A percentile compares a stretch with the other conserved stretches of the same genome.
Evolutionary conservation across 1,140 invertebrate genomes (phyloP).

Genomic region (Octopus sinensis): DNA sequence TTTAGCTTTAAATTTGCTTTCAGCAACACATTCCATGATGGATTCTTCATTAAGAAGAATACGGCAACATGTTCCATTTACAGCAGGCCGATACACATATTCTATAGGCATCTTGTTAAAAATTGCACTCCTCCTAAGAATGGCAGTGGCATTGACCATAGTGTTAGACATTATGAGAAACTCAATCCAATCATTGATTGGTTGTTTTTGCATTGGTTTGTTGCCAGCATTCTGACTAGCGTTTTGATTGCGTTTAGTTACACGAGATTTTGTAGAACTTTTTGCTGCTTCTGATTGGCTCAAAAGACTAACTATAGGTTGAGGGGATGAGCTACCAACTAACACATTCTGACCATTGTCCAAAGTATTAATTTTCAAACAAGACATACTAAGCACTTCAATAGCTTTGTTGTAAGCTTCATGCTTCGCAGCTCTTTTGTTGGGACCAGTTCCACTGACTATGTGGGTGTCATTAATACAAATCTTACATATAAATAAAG

Average conservation of each 20-base stretch:
- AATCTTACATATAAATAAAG: slow-evolving; percentile 32
- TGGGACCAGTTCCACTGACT: slow-evolving; percentile 26
- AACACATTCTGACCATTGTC: slow-evolving; percentile 31
- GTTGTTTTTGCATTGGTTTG: slow-evolving; percentile 7
- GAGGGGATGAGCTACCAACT: neutral
- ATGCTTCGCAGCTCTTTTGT: slow-evolving; percentile 41
- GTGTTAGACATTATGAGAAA: slow-evolving; percentile 32
- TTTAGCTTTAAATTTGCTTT: slow-evolving; percentile 32
- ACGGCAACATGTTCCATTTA: slow-evolving; percentile 28
- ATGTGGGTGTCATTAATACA: slow-evolving; percentile 31
- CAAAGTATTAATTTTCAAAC: slow-evolving; percentile 29
- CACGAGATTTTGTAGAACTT: slow-evolving; percentile 8
- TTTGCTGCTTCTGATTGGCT: slow-evolving; percentile 20
- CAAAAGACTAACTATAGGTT: slow-evolving; percentile 13
- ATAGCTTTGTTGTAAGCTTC: slow-evolving; percentile 41
- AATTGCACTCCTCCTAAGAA: slow-evolving; percentile 33
- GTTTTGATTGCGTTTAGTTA: neutral
- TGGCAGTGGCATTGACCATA: slow-evolving; percentile 19
- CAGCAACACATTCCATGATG: slow-evolving; percentile 26
- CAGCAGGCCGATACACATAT: slow-evolving; percentile 34
- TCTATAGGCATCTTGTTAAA: slow-evolving; percentile 37
- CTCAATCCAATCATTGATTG: slow-evolving; percentile 24
- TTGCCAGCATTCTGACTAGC: slow-evolving; percentile 13
- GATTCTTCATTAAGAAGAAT: slow-evolving; percentile 33
- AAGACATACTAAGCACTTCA: slow-evolving; percentile 30